Base-by-base conservation (phyloP, 64 coral and sea anemone species). In the Pocillopora damicornis region DNA sequence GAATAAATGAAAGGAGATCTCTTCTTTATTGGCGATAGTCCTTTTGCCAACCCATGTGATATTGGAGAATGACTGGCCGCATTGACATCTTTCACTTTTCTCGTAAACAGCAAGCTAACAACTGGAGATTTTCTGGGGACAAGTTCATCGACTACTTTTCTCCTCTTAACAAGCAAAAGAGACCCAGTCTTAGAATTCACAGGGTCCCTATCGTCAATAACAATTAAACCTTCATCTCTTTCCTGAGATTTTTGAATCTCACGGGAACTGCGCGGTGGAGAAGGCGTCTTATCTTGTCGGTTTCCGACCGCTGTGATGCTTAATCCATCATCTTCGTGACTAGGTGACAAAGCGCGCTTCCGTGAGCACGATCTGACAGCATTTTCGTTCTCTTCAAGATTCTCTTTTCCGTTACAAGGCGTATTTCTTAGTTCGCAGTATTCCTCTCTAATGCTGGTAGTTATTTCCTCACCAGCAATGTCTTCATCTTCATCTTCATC, bases 121-220 rank as follows among this genome's bases (percentile, higher is more conserved):
- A 90, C 92, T 57, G 92, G 92, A 13, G 92, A 94, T 65, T 94
- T 94, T 67, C 59, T 94, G 1, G 65, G 68, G 1, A 77, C 58
- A 17, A 90, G 34, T 20, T 87, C 88, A 85, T 67, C 35, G 1
- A 64, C 37, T 5, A 93, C 36, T 71, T 73, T 80, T 85, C 91
- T 69, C 68, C 83, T 93, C 18, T 82, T 93, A 34, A 75, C 18
- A 20, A 89, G 51, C 64, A 90, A 59, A 35, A 78, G 77, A 38
- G 80, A 85, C 2, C 87, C 62, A 3, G 58, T 71, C 75, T 79
- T 75, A 58, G 92, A 87, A 8, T 78, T 18, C 13, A 20, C 59
- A 17, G 51, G 13, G 63, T 79, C 75, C 38, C 58, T 75, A 25
- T 90, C 83, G 30, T 87, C 82, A 81, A 90, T 59, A 35, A 90